phyloP scores from a whole-genome alignment of 2,113 vertebrate species.

The Epinephelus cyanopodus region DNA sequence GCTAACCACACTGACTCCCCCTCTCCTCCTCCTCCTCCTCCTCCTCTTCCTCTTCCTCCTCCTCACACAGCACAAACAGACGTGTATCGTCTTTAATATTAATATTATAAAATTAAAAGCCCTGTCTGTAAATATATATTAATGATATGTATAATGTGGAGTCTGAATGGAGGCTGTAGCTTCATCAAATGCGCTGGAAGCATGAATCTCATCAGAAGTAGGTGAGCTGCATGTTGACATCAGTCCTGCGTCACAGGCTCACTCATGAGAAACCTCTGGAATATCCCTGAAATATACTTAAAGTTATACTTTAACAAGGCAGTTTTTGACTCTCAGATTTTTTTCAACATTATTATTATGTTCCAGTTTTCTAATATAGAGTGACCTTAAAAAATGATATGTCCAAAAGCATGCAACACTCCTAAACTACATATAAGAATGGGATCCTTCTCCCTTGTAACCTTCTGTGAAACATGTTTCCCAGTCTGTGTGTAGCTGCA shows the following conservation, averaged over 20 bases:
- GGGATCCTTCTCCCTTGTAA: too few species aligned
- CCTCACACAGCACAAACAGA: background rate
- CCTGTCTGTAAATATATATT: background rate
- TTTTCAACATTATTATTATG: too few species aligned
- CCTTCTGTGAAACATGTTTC: too few species aligned
- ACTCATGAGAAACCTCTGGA: background rate
- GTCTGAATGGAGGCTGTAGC: background rate
- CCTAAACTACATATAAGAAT: too few species aligned
- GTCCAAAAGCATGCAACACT: too few species aligned
- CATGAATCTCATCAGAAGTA: constrained; percentile 12
- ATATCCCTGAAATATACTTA: background rate
- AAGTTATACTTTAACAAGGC: background rate
- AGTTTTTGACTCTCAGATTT: too few species aligned
- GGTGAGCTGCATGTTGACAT: constrained; percentile 45
- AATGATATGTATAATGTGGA: rapidly evolving
- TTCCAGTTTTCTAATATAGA: too few species aligned
- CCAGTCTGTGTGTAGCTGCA: too few species aligned
- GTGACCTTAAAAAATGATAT: too few species aligned
- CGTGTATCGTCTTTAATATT: background rate
- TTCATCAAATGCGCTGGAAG: background rate
- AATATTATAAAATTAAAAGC: background rate
- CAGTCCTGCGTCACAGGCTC: constrained; percentile 45
- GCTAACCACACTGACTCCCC: constrained; percentile 39
- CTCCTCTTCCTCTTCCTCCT: background rate
- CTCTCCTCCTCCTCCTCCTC: background rate